Percentiles rank a stretch among this genome's conserved stretches.
Evolutionary conservation across 2,113 vertebrate species (phyloP).

Genomic region (Forbesichthys agassizii): DNA sequence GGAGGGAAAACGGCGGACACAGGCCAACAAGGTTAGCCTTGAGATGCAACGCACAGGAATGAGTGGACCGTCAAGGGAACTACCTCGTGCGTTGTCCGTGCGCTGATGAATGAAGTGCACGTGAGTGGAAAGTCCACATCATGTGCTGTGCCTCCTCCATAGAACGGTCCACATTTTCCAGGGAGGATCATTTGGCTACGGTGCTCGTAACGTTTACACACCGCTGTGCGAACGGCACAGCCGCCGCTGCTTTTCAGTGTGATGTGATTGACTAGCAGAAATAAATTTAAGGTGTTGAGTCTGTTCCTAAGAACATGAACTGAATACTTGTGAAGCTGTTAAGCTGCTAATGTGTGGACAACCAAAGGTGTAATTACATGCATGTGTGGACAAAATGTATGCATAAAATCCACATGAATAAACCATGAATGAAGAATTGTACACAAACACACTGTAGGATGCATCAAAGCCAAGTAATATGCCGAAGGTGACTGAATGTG

Average conservation of each 20-base stretch:
- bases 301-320: background rate
- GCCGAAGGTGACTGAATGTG: background rate
- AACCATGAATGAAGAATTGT: background rate
- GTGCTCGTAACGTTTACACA: conserved; percentile 16
- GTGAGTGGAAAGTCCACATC: conserved; percentile 42
- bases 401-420: background rate
- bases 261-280: background rate
- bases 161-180: conserved; percentile 49
- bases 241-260: conserved; percentile 18
- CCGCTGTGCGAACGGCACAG: conserved; percentile 25
- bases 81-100: conserved; percentile 17
- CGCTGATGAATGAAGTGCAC: conserved; percentile 12
- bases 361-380: too few relatives aligned
- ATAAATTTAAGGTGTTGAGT: too few relatives aligned
- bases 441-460: background rate
- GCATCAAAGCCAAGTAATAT: conserved; percentile 2
- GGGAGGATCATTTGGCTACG: conserved; percentile 42
- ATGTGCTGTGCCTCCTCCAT: conserved; percentile 32
- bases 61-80: background rate
- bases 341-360: too few relatives aligned
- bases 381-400: background rate
- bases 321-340: too few relatives aligned
- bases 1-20: background rate
- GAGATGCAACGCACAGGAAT: background rate
- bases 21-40: background rate